Conservation (phyloP, 2,113 vertebrate species). For the Amazona guildingii region DNA sequence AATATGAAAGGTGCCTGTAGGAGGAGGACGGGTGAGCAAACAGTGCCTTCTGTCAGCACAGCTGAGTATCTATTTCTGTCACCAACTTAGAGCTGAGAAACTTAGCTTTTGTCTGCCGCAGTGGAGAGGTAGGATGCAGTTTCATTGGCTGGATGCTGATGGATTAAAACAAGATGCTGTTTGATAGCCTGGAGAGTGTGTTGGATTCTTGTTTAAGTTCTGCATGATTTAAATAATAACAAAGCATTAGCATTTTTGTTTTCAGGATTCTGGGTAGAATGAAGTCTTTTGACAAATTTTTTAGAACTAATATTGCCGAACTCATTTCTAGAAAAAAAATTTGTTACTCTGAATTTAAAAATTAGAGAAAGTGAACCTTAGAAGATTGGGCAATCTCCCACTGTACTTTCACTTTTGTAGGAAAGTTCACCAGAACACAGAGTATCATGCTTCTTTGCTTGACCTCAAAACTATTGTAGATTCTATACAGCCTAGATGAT, state of each 20-base stretch:
- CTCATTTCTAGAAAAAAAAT: not conserved
- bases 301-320: not conserved
- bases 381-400: not conserved
- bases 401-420: not conserved
- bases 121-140: accelerated
- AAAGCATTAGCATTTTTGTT: not conserved
- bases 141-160: not conserved
- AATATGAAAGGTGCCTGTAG: not conserved
- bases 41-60: not conserved
- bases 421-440: not conserved
- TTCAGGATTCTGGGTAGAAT: not conserved
- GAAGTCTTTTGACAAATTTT: not conserved
- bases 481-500: not conserved
- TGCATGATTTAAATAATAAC: not conserved
- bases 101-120: not conserved
- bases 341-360: not conserved
- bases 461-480: not conserved
- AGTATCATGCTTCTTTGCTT: not conserved
- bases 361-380: not conserved
- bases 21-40: not conserved
- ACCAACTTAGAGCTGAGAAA: not conserved
- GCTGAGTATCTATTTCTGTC: not conserved
- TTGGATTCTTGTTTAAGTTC: not conserved
- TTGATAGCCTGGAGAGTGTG: not conserved
- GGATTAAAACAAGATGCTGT: not conserved